These are phyloP conservation scores for Eclectus roratus DNA, from an alignment of 2,113 vertebrate species.

Conservation along the genomic window DNA sequence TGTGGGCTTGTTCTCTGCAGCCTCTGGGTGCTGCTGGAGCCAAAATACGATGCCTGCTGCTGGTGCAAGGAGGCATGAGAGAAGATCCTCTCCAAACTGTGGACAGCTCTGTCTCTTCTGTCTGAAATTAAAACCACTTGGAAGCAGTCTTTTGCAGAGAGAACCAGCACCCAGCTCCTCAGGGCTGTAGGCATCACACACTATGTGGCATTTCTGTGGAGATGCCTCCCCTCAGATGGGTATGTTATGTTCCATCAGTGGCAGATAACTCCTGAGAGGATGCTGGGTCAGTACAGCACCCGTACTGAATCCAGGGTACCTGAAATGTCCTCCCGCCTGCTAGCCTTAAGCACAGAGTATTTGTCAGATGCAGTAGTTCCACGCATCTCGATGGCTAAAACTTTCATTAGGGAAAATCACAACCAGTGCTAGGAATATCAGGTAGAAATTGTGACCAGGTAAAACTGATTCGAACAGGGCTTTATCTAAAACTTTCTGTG, in stretches of 20 bases:
- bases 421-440: background rate
- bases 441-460: background rate
- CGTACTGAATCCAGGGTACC: background rate
- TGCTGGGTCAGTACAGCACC: background rate
- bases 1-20: background rate
- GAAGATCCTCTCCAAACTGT: background rate
- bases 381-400: background rate
- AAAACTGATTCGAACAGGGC: background rate
- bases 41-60: background rate
- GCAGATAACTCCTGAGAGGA: background rate
- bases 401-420: background rate
- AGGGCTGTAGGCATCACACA: background rate
- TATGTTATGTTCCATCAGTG: background rate
- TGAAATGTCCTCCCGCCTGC: background rate
- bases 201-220: background rate
- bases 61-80: background rate
- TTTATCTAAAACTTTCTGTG: background rate
- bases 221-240: rapidly evolving
- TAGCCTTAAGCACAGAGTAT: background rate
- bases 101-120: background rate
- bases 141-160: background rate
- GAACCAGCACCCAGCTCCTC: rapidly evolving
- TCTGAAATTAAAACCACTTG: background rate
- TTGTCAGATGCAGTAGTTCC: background rate
- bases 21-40: background rate